A percentile compares a stretch with the other conserved stretches of the same genome.
phyloP scores from a whole-genome alignment of 2,113 vertebrate genomes.

The Platichthys stellatus region DNA sequence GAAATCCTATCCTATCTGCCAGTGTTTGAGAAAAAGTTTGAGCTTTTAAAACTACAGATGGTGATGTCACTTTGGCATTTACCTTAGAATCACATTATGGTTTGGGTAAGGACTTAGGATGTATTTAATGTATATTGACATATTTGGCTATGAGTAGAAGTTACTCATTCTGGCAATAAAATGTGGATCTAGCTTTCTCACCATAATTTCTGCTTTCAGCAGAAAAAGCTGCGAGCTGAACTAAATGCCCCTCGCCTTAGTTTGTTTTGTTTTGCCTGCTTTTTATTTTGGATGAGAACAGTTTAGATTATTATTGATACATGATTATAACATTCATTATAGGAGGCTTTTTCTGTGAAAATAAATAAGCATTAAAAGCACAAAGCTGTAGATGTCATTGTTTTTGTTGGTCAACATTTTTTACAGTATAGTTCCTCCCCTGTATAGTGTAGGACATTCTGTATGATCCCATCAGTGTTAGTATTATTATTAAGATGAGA shows the following conservation, averaged over 20 bases:
- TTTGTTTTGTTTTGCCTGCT: neutral
- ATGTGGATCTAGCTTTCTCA: neutral
- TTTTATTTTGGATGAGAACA: neutral
- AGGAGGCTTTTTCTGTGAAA: neutral
- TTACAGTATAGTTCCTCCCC: too few relatives aligned
- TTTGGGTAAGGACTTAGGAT: neutral
- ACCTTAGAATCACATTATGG: neutral
- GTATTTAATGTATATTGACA: slow-evolving; percentile 1
- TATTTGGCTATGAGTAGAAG: neutral
- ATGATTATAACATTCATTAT: neutral
- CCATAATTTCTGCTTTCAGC: neutral
- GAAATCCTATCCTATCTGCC: slow-evolving; percentile 1
- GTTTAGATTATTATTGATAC: neutral
- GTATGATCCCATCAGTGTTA: too few relatives aligned
- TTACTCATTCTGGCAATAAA: neutral
- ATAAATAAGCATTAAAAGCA: neutral
- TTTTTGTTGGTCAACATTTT: too few relatives aligned
- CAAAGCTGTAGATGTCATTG: too few relatives aligned
- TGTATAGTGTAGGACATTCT: too few relatives aligned
- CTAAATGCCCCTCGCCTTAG: neutral
- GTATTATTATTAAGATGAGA: neutral
- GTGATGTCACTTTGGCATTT: slow-evolving; percentile 6
- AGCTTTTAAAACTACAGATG: neutral
- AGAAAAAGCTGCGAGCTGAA: neutral
- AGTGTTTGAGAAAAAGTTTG: slow-evolving; percentile 8